These are phyloP conservation scores for Ciconia boyciana DNA, from an alignment of 2,113 vertebrate species.

Conservation along the genomic window DNA sequence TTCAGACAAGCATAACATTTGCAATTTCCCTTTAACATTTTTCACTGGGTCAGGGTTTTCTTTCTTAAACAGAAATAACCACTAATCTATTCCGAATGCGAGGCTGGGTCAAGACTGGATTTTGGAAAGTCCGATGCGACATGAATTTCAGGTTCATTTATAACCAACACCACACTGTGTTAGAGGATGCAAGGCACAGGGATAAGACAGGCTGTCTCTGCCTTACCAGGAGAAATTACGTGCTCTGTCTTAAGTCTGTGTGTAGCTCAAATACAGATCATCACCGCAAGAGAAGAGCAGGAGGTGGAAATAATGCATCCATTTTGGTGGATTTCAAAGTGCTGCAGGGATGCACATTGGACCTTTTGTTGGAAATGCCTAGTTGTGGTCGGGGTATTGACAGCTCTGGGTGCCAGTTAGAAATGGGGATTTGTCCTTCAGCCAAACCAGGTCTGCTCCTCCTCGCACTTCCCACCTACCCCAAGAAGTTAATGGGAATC, in stretches of 20 bases:
- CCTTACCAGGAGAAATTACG: background rate
- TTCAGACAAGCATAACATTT: slow-evolving; percentile 38
- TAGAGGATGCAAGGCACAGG: background rate
- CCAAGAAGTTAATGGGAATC: background rate
- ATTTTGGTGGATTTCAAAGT: background rate
- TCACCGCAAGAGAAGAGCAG: accelerated
- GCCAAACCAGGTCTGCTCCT: background rate
- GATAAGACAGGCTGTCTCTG: background rate
- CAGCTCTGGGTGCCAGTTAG: background rate
- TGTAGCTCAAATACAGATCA: background rate
- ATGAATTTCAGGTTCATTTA: background rate
- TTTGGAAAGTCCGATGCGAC: background rate
- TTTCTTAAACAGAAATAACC: background rate
- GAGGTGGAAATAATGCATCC: background rate
- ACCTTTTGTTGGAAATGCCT: background rate
- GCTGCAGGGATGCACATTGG: background rate
- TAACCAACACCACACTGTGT: background rate
- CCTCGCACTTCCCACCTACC: background rate
- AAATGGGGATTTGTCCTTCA: background rate
- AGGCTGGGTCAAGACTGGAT: background rate
- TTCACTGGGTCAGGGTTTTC: background rate
- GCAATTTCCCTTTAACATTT: slow-evolving; percentile 45
- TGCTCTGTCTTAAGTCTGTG: background rate
- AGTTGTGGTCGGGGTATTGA: background rate
- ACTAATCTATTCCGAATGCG: background rate